These are phyloP conservation scores for Homarus americanus DNA, from an alignment of 1,140 invertebrate species.

Conservation along the genomic window DNA sequence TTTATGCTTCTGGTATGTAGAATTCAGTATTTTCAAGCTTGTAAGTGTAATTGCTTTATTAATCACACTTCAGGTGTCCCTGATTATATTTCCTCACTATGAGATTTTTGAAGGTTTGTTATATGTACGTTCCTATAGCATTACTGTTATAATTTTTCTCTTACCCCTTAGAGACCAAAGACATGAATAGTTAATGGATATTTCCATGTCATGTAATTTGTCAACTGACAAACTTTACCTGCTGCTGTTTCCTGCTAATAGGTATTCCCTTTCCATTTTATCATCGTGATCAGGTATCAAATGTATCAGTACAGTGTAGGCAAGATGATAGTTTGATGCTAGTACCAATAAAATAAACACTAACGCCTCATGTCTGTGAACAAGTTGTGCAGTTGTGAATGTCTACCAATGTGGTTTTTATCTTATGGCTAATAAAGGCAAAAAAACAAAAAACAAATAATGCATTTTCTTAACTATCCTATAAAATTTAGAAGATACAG, in stretches of 20 bases:
- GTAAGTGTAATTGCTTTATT: constrained; percentile 57
- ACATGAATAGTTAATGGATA: constrained; percentile 71
- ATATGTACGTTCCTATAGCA: constrained; percentile 71
- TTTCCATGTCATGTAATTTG: constrained; percentile 66
- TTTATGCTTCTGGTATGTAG: constrained; percentile 60
- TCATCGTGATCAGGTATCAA: constrained; percentile 70
- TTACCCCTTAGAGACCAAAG: constrained; percentile 71
- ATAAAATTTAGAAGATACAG: too few relatives aligned
- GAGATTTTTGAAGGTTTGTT: constrained; percentile 65
- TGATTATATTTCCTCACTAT: constrained; percentile 65
- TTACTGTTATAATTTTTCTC: constrained; percentile 67
- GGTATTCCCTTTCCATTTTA: constrained; percentile 71
- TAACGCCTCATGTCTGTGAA: constrained; percentile 72
- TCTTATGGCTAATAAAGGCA: constrained; percentile 73
- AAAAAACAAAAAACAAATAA: constrained; percentile 42
- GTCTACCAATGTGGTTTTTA: constrained; percentile 73
- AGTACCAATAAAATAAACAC: constrained; percentile 71
- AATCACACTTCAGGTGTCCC: constrained; percentile 50
- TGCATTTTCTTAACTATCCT: too few relatives aligned
- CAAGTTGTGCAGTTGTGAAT: constrained; percentile 72
- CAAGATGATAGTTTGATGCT: constrained; percentile 69
- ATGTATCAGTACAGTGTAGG: constrained; percentile 72
- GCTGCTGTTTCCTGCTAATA: constrained; percentile 70
- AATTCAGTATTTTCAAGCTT: constrained; percentile 48
- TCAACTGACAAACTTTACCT: constrained; percentile 54